Evolutionary conservation across 2,888 invertebrate species (phyloP), one percentile per base, ranked within the genome.

Genomic region (Odontomyia ornata): DNA sequence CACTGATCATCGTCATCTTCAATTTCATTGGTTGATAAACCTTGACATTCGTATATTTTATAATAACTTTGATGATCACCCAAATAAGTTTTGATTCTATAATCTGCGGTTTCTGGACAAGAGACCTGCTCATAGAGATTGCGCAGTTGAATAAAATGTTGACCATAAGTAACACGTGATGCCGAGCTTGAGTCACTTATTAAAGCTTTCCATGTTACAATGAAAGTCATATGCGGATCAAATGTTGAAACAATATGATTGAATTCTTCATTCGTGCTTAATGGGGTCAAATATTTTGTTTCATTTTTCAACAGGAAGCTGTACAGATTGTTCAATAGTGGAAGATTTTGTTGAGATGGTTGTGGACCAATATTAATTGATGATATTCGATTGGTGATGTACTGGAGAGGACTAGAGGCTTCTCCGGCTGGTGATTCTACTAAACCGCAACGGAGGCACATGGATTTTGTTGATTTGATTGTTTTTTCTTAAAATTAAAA

Each of bases 271-370:
- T 83, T 83, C 36, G 83, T 84, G 23, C 80, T 80, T 52, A 80
- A 78, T 0, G 82, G 81, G 76, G 84, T 84, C 5, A 86, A 83
- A 79, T 82, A 87, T 69, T 83, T 82, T 0, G 86, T 86, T 81
- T 87, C 87, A 78, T 85, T 83, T 77, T 86, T 86, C 77, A 83
- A 81, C 25, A 87, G 79, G 76, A 87, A 87, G 60, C 86, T 84
- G 69, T 84, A 84, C 7, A 84, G 80, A 64, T 84, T 84, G 0
- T 81, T 79, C 15, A 85, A 79, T 28, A 81, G 77, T 1, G 85
- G 85, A 72, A 82, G 77, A 47, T 82, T 80, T 69, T 71, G 56
- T 11, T 56, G 15, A 0, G 21, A 2, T 11, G 73, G 73, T 43
- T n/a, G 21, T 21, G 73, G 7, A 36, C 23, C 73, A 5, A 60